Percentiles rank a stretch among this genome's conserved stretches.
Evolutionary conservation across 2,888 invertebrate species (phyloP).

Genomic region (Drosophila helvetica): DNA sequence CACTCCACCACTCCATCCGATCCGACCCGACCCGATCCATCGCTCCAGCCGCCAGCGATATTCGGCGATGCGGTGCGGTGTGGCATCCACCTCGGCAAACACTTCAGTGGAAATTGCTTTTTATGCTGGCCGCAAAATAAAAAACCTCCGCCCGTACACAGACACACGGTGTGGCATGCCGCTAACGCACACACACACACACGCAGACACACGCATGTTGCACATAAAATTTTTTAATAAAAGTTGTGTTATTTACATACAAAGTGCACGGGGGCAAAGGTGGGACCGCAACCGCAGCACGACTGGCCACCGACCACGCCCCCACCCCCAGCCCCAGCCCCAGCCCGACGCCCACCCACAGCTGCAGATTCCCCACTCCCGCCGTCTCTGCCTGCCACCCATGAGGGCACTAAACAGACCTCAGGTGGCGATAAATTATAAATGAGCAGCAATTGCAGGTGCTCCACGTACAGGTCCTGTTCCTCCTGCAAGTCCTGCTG

Average conservation of each 20-base stretch:
- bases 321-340: slow-evolving; percentile 1
- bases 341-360: too few relatives aligned
- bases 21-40: too few relatives aligned
- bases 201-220: slow-evolving; percentile 24
- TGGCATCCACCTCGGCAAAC: slow-evolving; percentile 28
- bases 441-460: slow-evolving; percentile 71
- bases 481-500: slow-evolving; percentile 27
- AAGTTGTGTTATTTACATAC: slow-evolving; percentile 73
- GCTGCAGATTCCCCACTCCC: slow-evolving; percentile 14
- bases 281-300: slow-evolving; percentile 46
- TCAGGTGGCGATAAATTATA: slow-evolving; percentile 73
- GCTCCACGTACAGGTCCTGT: slow-evolving; percentile 1
- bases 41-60: slow-evolving; percentile 5
- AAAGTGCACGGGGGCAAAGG: slow-evolving; percentile 59
- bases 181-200: slow-evolving; percentile 2
- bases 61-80: not conserved
- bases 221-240: slow-evolving; percentile 69
- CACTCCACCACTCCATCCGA: not conserved
- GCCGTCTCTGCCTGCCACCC: slow-evolving; percentile 2
- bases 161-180: not conserved
- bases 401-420: slow-evolving; percentile 62
- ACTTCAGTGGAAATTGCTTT: slow-evolving; percentile 70
- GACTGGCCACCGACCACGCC: slow-evolving; percentile 33
- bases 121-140: slow-evolving; percentile 46
- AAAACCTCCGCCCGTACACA: slow-evolving; percentile 9